phyloP scores from a whole-genome alignment of 2,888 invertebrate species.

The Limenitis camilla region DNA sequence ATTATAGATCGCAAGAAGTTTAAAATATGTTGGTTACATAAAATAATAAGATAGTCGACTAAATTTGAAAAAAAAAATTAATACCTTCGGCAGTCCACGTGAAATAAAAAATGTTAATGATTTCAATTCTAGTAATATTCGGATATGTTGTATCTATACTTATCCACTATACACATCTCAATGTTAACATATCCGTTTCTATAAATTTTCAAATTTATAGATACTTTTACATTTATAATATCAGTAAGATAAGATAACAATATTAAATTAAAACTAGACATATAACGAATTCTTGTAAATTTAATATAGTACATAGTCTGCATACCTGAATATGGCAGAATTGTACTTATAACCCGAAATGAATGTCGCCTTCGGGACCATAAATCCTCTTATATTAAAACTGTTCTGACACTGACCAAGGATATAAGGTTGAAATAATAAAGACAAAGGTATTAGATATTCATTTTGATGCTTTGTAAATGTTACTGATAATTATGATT shows the following conservation, averaged over 20 bases:
- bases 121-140: too few species aligned
- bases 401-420: conserved; percentile 40
- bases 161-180: too few species aligned
- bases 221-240: background rate
- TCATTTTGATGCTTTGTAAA: too few species aligned
- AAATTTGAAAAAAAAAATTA: too few species aligned
- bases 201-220: background rate
- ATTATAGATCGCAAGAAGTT: too few species aligned
- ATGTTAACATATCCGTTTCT: too few species aligned
- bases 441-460: conserved; percentile 30
- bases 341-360: conserved; percentile 50
- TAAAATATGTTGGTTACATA: too few species aligned
- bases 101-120: too few species aligned
- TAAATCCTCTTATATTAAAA: conserved; percentile 67
- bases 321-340: conserved; percentile 29
- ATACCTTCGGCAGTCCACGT: too few species aligned
- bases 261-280: background rate
- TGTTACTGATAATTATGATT: background rate
- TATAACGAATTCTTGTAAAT: background rate
- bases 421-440: conserved; percentile 47
- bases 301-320: background rate
- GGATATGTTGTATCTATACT: too few species aligned
- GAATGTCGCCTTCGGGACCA: conserved; percentile 59
- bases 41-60: too few species aligned
- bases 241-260: too few species aligned